Conservation (phyloP, 2,797 vertebrate genomes). For the Lepus townsendii region DNA sequence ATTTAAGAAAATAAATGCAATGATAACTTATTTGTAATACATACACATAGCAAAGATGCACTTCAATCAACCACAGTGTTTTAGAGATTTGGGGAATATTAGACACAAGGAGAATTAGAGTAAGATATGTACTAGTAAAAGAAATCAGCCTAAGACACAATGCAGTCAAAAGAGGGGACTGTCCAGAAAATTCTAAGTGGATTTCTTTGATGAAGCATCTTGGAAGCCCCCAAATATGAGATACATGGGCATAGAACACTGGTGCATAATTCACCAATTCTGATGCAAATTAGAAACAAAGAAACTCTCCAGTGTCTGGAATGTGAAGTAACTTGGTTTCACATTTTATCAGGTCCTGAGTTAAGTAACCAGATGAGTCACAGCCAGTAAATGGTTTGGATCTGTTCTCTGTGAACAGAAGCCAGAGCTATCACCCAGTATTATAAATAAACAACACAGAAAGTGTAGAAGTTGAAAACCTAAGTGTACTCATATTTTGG, state of each 20-base stretch:
- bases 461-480: neutral
- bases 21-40: neutral
- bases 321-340: neutral
- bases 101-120: neutral
- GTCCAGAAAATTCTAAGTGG: neutral
- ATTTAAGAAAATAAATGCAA: constrained; percentile 21
- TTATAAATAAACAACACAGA: neutral
- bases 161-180: neutral
- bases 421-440: neutral
- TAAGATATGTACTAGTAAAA: neutral
- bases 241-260: neutral
- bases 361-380: neutral
- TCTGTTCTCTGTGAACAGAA: neutral
- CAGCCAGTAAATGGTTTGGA: neutral
- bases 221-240: neutral
- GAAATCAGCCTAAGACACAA: constrained; percentile 1
- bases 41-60: neutral
- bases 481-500: neutral
- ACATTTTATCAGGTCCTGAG: neutral
- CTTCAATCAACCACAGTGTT: neutral
- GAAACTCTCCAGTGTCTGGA: neutral
- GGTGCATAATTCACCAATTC: neutral
- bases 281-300: constrained; percentile 1
- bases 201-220: neutral
- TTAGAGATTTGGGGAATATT: constrained; percentile 4